Base-by-base conservation (phyloP, 2,113 vertebrate genomes). In the Brienomyrus brachyistius region DNA sequence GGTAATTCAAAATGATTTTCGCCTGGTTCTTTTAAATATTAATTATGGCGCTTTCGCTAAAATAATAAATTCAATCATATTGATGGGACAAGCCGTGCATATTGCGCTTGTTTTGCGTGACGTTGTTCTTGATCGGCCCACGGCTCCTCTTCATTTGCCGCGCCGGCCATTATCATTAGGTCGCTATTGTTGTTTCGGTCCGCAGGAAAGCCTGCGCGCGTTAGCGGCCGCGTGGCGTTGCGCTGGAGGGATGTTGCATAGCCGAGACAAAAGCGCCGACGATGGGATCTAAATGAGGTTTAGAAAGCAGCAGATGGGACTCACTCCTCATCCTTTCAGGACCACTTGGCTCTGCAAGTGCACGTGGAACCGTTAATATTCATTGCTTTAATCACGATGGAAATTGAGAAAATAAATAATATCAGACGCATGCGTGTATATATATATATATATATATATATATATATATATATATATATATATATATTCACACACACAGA, bases 301-400 rank as follows among this genome's bases (percentile, higher is more conserved):
- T 92, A 93, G 94, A 96, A 93, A 94, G 95, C 94, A 97, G 96
- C 98, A 99, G 98, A 97, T 99, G 98, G 97, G 98, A 96, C 98
- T 97, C 96, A 92, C 92, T 95, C 84, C 77, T 86, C 92, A 88
- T 94, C 92, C 92, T 95, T 92, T 86, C 92, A 90, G 86, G 91
- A 82, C 88, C 93, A 91, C 93, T 91, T 88, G 74, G 93, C 94
- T 95, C 94, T 92, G 86, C 40, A 23, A 93, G 91, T 91, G 80
- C 91, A 90, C 87, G 88, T 70, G 86, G 90, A 89, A 90, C 84
- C 66, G 86, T 91, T 91, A 84, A 86, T 89, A 89, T 90, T 92
- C 74, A 82, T 62, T 91, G 62, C 89, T 89, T 91, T 90, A 89
- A 91, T 93, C 89, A 90, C 87, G 66, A 88, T 43, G 85, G 85